These are phyloP conservation scores for Phallusia fumigata DNA, from an alignment of 23 tunicate species.

Conservation along the genomic window DNA sequence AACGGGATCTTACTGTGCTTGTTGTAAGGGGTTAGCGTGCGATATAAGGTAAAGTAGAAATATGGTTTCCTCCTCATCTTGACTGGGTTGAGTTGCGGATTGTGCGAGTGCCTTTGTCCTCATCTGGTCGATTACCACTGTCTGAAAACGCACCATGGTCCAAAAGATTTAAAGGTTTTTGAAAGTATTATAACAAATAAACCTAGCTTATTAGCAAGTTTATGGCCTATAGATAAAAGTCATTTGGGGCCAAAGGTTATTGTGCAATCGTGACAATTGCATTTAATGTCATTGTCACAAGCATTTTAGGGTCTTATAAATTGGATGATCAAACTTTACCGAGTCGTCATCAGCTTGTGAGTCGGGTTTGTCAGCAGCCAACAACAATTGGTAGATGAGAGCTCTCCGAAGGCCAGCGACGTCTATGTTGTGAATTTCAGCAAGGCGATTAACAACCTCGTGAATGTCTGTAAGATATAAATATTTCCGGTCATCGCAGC, in stretches of 20 bases:
- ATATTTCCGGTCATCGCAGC: too few species aligned
- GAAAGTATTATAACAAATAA: too few species aligned
- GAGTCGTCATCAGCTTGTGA: constrained; percentile 19
- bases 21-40: constrained; percentile 27
- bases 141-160: constrained; percentile 12
- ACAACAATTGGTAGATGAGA: constrained; percentile 31
- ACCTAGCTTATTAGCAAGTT: too few species aligned
- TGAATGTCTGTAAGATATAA: constrained; percentile 45
- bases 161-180: too few species aligned
- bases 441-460: constrained; percentile 36
- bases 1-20: constrained; percentile 63
- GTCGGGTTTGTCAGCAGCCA: constrained; percentile 21
- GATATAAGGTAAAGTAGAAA: constrained; percentile 47
- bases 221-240: too few species aligned
- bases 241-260: too few species aligned
- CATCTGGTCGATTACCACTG: constrained; percentile 29
- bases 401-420: constrained; percentile 19
- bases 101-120: constrained; percentile 25
- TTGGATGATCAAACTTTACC: neutral
- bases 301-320: too few species aligned
- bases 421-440: constrained; percentile 36
- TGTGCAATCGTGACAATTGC: too few species aligned
- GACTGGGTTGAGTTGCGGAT: neutral
- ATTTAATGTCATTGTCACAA: too few species aligned
- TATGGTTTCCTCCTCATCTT: constrained; percentile 39